Conservation (phyloP, 2,113 vertebrate species). For the Heloderma charlesbogerti region DNA sequence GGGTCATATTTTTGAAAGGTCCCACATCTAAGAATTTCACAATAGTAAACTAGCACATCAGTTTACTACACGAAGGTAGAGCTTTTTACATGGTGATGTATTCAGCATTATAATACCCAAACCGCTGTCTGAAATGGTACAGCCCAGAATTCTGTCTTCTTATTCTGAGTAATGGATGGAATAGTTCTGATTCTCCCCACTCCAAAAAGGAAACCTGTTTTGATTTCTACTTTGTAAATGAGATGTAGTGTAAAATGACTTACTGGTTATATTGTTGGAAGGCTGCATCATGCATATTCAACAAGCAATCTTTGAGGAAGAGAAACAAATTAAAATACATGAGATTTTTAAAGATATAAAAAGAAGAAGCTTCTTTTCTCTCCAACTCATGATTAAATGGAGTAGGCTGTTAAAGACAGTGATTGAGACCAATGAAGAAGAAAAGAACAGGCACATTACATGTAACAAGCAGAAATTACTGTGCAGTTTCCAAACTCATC, state of each 20-base stretch:
- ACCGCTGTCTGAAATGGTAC: not conserved
- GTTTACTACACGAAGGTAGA: not conserved
- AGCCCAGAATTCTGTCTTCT: not conserved
- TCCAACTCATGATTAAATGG: not conserved
- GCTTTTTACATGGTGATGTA: not conserved
- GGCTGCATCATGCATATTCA: conserved; percentile 13
- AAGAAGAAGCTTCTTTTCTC: not conserved
- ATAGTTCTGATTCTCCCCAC: not conserved
- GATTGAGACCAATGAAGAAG: not conserved
- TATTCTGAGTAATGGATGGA: not conserved
- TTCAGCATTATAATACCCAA: not conserved
- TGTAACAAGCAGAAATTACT: not conserved
- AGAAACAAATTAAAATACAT: not conserved
- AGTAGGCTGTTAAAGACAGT: conserved; percentile 16
- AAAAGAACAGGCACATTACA: not conserved
- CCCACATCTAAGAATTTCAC: not conserved
- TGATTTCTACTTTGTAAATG: conserved; percentile 2
- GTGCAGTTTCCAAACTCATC: not conserved
- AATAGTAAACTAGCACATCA: not conserved
- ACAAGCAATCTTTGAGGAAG: not conserved
- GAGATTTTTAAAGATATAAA: not conserved
- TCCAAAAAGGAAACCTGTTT: not conserved
- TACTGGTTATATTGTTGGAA: conserved; percentile 3
- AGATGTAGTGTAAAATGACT: not conserved
- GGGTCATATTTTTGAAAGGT: not conserved